phyloP scores from a whole-genome alignment of 2,888 invertebrate genomes.

The Lepidonotus clava region DNA sequence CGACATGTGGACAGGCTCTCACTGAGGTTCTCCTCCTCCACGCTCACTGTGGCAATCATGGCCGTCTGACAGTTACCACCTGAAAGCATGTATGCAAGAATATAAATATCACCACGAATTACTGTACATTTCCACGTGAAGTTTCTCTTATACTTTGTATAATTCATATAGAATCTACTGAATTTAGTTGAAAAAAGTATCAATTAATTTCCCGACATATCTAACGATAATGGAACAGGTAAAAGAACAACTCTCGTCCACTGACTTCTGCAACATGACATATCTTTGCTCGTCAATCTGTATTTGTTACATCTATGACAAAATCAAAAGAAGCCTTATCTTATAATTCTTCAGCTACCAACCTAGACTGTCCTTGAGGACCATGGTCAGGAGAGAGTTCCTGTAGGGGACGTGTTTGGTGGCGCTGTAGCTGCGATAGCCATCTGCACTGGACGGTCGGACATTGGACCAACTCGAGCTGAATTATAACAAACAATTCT shows the following conservation, averaged over 20 bases:
- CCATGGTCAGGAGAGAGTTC: conserved; percentile 78
- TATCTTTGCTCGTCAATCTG: too few species aligned
- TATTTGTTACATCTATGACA: neutral
- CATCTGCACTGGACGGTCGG: conserved; percentile 60
- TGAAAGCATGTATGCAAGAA: conserved; percentile 56
- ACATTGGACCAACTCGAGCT: neutral
- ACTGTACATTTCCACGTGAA: neutral
- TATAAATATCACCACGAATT: neutral
- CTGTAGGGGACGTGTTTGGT: conserved; percentile 75
- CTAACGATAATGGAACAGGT: too few species aligned
- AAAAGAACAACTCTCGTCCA: too few species aligned
- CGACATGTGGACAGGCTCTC: conserved; percentile 77
- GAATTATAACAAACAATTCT: too few species aligned
- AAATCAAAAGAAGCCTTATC: neutral
- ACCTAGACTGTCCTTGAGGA: conserved; percentile 78
- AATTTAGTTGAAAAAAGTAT: too few species aligned
- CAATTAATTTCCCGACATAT: too few species aligned
- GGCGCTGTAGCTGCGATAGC: conserved; percentile 60
- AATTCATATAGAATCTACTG: neutral
- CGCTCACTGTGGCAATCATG: conserved; percentile 77
- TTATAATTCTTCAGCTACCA: conserved; percentile 57
- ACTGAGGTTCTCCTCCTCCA: conserved; percentile 74
- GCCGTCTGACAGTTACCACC: conserved; percentile 79
- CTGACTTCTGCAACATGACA: too few species aligned
- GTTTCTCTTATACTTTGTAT: neutral